Percentiles rank a stretch among this genome's conserved stretches.
Conservation (phyloP, 2,113 vertebrate genomes). For the Chinchilla lanigera region DNA sequence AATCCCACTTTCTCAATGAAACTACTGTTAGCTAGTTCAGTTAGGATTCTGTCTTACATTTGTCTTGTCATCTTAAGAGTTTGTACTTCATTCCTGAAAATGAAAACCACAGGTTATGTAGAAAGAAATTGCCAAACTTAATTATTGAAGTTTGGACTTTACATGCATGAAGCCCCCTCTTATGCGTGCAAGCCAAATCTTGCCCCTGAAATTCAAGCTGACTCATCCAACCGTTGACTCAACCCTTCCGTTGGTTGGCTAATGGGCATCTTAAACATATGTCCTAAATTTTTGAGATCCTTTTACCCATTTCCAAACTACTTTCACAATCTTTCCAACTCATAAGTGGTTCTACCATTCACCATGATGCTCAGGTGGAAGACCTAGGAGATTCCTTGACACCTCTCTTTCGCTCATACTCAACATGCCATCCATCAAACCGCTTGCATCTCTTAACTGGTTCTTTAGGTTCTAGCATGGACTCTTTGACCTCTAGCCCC, state of each 20-base stretch:
- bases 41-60: neutral
- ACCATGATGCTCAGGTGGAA: neutral
- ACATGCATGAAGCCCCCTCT: neutral
- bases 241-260: neutral
- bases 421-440: neutral
- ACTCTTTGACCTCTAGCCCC: neutral
- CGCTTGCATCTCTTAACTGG: neutral
- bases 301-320: neutral
- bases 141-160: neutral
- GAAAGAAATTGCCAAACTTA: neutral
- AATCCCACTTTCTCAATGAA: neutral
- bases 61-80: neutral
- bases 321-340: neutral
- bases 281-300: neutral
- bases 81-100: neutral
- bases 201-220: neutral
- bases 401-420: neutral
- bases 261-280: neutral
- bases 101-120: neutral
- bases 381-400: neutral
- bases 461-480: neutral
- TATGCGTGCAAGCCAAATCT: neutral
- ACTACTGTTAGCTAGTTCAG: neutral
- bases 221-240: neutral
- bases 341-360: neutral